phyloP scores from a whole-genome alignment of 2,888 invertebrate species.

The Xylota segnis region DNA sequence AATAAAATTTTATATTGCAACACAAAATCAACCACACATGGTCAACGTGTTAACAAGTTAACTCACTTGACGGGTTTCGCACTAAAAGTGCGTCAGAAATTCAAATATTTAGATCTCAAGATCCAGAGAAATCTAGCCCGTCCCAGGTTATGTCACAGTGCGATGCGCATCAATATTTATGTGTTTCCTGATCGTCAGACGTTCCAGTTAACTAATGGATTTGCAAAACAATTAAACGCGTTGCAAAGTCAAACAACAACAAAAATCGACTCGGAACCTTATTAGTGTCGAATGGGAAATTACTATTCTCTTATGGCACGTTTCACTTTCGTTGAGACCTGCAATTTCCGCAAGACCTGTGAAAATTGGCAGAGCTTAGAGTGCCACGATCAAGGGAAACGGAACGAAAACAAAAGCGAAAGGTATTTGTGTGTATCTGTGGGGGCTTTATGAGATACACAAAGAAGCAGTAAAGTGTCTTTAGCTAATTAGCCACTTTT shows the following conservation, averaged over 20 bases:
- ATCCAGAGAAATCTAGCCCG: neutral
- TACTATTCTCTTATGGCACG: neutral
- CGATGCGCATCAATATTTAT: neutral
- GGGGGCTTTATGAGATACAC: neutral
- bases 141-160: neutral
- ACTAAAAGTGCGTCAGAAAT: neutral
- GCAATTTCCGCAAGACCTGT: slow-evolving; percentile 8
- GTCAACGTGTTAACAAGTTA: slow-evolving; percentile 8
- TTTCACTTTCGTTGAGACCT: neutral
- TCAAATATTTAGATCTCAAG: neutral
- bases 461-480: neutral
- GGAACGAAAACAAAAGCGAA: slow-evolving; percentile 9
- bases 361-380: slow-evolving; percentile 2
- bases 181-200: neutral
- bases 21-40: slow-evolving; percentile 5
- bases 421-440: neutral
- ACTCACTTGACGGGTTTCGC: neutral
- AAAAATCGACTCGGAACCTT: too few species aligned
- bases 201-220: neutral
- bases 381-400: slow-evolving; percentile 2
- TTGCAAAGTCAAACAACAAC: neutral
- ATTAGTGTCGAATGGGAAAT: neutral
- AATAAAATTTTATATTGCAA: slow-evolving; percentile 4
- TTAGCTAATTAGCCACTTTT: neutral
- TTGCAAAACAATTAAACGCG: slow-evolving; percentile 1